Evolutionary conservation across 2,888 invertebrate species (phyloP), one percentile per base, ranked within the genome.

Genomic region (Bombylius major): DNA sequence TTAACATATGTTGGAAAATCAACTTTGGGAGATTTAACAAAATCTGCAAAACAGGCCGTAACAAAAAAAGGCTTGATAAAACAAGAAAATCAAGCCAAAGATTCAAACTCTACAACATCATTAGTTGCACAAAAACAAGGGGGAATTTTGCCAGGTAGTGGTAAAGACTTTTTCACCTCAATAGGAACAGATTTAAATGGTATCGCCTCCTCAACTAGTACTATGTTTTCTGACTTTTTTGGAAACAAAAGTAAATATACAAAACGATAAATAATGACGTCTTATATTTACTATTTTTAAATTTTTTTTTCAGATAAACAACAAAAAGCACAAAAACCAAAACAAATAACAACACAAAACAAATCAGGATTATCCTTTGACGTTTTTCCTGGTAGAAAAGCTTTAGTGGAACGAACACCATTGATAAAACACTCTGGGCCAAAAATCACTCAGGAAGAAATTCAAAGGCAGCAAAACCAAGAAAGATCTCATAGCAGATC

Each of bases 161-260:
- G 87, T 52, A 78, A 89, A 54, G 87, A 89, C 75, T 89, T 95
- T 77, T 86, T 96, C 75, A 86, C 92, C 59, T 86, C 91, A 67
- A 88, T 97, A 69, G 91, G 92, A 67, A 91, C 86, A 39, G 96
- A 97, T 70, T 79, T 97, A 55, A 94, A 93, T 70, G 93, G 93
- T 8, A 81, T 94, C 51, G 94, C 96, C 31, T 88, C 92, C 1
- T 92, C 95, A 61, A 95, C 94, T 0, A 85, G 90, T 14, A 93
- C 86, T 71, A 94, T 96, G 83, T 90, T 97, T 69, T 92, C 92
- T 55, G 96, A 93, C 71, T 82, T 97, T 65, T 95, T 97, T 72
- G 92, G 95, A 70, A 78, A 77, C 46, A 84, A 82, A 72, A 83
- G 81, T 80, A 65, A 75, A 76, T 65, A 34, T 56, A 56, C n/a